Evolutionary conservation across 2,113 vertebrate species (phyloP), one percentile per base, ranked within the genome.

Genomic region (Sapajus apella): DNA sequence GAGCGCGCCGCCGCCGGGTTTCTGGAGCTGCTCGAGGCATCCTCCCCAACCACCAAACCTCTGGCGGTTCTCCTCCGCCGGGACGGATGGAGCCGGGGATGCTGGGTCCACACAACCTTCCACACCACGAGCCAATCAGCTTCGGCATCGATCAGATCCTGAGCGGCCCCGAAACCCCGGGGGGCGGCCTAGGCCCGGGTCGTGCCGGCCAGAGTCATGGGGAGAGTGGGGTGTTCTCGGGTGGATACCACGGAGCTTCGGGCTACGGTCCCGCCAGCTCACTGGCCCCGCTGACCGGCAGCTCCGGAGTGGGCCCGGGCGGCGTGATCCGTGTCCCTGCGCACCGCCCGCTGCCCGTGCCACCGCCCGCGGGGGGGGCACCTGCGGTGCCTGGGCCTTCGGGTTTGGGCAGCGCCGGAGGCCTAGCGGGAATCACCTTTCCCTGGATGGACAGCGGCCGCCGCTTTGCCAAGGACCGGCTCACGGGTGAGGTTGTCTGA

Each of bases 371-470:
- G 32, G 98, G 97, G 40, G 97, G 97, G 45, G 96, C 98, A 35
- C 95, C 98, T 35, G 98, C 98, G 2, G 96, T 98, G 1, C 97
- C 98, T 0, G 99, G 99, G 91, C 98, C 99, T 83, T 98, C 99
- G 23, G 98, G 98, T 50, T 98, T 99, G 97, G 98, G 98, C 98
- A 98, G 98, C 90, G 98, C 99, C 47, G 98, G 99, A 77, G 98
- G 98, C 96, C 99, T 99, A 95, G 93, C 98, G 0, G 99, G 99
- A 94, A 99, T 99, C 98, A 98, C 99, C 95, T 99, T 99, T 94
- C 99, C 99, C 10, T 99, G 99, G 99, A 99, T 99, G 99, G 99
- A 99, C 98, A 99, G 99, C 98, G 99, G 99, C 96, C 98, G 99
- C 91, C 98, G 99, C 95, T 99, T 99, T 87, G 99, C 99, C 61